A percentile compares a stretch with the other conserved stretches of the same genome.
phyloP scores from a whole-genome alignment of 2,113 vertebrate species.

The Labrus mixtus region DNA sequence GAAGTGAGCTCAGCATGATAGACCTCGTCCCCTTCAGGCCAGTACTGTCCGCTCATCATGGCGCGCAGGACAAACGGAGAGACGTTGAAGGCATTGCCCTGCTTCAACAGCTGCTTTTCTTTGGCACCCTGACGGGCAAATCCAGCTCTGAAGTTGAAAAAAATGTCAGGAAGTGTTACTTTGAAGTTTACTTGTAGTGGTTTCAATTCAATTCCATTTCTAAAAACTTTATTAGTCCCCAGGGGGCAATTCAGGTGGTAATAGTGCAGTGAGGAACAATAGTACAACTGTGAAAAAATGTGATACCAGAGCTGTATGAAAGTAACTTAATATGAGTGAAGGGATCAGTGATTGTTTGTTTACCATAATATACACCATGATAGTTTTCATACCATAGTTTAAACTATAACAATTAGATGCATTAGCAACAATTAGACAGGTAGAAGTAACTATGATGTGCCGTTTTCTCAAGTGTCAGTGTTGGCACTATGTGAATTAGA shows the following conservation, averaged over 20 bases:
- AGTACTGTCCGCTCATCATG: slow-evolving; percentile 99
- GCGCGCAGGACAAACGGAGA: slow-evolving; percentile 95
- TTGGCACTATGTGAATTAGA: background rate
- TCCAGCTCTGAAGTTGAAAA: slow-evolving; percentile 86
- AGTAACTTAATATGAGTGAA: too few species aligned
- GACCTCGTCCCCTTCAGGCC: slow-evolving; percentile 96
- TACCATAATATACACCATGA: too few species aligned
- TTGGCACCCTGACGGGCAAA: slow-evolving; percentile 97
- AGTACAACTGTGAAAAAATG: too few species aligned
- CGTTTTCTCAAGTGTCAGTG: background rate
- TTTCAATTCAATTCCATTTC: too few species aligned
- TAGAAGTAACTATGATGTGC: background rate
- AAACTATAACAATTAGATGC: background rate
- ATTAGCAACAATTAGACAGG: too few species aligned
- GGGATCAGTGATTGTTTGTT: too few species aligned
- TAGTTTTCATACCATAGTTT: too few species aligned
- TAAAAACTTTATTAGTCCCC: too few species aligned
- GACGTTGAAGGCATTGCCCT: slow-evolving; percentile 96
- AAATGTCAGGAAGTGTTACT: background rate
- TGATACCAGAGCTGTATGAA: background rate
- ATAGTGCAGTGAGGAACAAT: too few species aligned
- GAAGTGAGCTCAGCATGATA: slow-evolving; percentile 96
- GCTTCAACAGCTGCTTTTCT: slow-evolving; percentile 96
- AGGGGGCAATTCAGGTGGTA: too few species aligned
- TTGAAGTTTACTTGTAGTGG: too few species aligned